Base-by-base conservation (phyloP, 30 jellyfish, hydroid and myxozoan genomes). In the Phacellophora camtschatica region DNA sequence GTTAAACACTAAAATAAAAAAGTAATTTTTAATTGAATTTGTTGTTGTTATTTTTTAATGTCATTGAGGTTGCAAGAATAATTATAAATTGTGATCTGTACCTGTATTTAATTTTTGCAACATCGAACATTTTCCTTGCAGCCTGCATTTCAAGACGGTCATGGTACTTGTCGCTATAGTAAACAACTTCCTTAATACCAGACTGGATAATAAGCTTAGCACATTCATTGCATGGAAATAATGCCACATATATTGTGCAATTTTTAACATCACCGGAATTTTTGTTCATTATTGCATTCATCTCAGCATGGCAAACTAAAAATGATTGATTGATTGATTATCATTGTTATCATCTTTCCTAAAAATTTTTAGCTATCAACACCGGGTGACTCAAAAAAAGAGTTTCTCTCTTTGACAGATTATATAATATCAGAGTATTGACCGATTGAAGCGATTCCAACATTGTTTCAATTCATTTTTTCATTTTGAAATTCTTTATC, bases 201-300 rank as follows among this genome's bases (percentile, higher is more conserved):
- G 99, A 89, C 66, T 94, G 99, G 37, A 94, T 74, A 58, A 94
- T 84, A 61, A 94, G 34, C 65, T 94, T 94, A 20, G 99, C 97
- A 34, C 99, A 94, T 84, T 94, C 99, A 82, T 94, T 94, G 89
- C 99, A 94, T 10, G 99, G 99, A 55, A 94, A 94, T 31, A 94
- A 82, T 5, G 99, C 96, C 20, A 87, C 97, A 71, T 84, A 94
- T 22, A 94, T 94, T 45, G 94, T 76, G 87, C 99, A 94, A 61
- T 67, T 71, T 42, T 94, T 84, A 8, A 94, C 96, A 59, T 83
- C 97, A 42, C 95, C 96, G 10, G 97, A 82, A 64, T 87, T 94
- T 82, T 87, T 94, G 92, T 94, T 94, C 74, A 94, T 20, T 2
- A 94, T 75, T 16, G 99, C 99, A 83, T 94, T 94, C 90, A 94